Base-by-base conservation (phyloP, 2,797 vertebrate genomes). In the Thamnophis elegans region DNA sequence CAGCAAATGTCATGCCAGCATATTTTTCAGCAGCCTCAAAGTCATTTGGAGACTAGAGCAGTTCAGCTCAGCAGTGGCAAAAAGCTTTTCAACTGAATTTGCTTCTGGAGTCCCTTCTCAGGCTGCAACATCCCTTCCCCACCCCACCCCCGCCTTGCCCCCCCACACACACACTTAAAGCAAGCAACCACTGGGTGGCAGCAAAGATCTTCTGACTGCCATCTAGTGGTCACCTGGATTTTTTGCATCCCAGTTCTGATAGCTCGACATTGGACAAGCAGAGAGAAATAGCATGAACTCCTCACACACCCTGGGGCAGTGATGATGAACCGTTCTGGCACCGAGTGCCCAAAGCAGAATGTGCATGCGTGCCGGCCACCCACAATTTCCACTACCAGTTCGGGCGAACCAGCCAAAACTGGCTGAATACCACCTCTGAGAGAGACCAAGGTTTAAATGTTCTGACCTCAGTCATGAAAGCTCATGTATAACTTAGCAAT, bases 61-160 rank as follows among this genome's bases (percentile, higher is more conserved):
- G 73, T 20, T 78, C 32, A 4, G 73, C 73, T 78, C 20, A 78
- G 36, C 73, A 42, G 73, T 22, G 73, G 73, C 32, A 42, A 42
- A 78, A 42, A 42, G 73, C 73, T 42, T 78, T 42, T 11, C 73
- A 1, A 42, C 32, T 11, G 36, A 78, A 78, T 22, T 42, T 42
- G 36, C 36, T 78, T 42, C 73, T 42, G 20, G 73, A 78, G 42
- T 42, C 1, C 32, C 0, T 18, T 1, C 11, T 36, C 32, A 36
- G 32, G 32, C 32, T 36, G 32, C 32, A 36, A 36, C 32, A 36
- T 36, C 32, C 32, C 32, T n/a, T n/a, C n/a, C 32, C 32, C n/a
- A n/a, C n/a, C n/a, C 16, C 14, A 0, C 25, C n/a, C 1, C 62
- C n/a, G 0, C 13, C 0, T 13, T 16, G 14, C 14, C 25, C 2